phyloP scores from a whole-genome alignment of 2,888 invertebrate genomes.

The Ypsolopha scabrella region DNA sequence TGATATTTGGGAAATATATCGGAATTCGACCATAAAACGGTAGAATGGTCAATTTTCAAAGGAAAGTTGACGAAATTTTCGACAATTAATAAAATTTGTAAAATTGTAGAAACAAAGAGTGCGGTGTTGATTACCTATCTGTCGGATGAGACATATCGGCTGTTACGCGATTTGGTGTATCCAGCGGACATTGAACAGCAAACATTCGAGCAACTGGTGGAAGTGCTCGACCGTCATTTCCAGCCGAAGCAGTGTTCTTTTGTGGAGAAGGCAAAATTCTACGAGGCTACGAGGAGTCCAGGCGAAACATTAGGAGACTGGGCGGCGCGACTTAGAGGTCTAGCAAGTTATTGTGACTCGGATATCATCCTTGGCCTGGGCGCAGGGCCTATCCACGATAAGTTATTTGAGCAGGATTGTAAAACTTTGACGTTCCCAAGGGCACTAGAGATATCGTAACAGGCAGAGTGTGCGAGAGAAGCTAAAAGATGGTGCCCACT shows the following conservation, averaged over 20 bases:
- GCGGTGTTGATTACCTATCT: too few relatives aligned
- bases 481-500: neutral
- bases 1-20: neutral
- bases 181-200: too few relatives aligned
- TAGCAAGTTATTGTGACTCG: neutral
- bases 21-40: too few relatives aligned
- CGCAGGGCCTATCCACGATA: neutral
- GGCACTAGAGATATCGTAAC: neutral
- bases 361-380: neutral
- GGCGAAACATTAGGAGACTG: neutral
- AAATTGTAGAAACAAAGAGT: neutral
- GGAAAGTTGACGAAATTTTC: too few relatives aligned
- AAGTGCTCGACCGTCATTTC: neutral
- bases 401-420: neutral
- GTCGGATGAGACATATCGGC: too few relatives aligned
- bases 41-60: neutral
- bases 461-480: neutral
- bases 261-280: neutral
- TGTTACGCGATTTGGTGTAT: too few relatives aligned
- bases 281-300: neutral
- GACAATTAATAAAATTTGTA: neutral
- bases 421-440: neutral
- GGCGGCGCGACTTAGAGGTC: neutral
- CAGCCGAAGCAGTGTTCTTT: neutral
- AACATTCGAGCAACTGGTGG: neutral